Base-by-base conservation (phyloP, 37 sponge, comb jelly and placozoan genomes). In the Chondrilla cf. caribensis region DNA sequence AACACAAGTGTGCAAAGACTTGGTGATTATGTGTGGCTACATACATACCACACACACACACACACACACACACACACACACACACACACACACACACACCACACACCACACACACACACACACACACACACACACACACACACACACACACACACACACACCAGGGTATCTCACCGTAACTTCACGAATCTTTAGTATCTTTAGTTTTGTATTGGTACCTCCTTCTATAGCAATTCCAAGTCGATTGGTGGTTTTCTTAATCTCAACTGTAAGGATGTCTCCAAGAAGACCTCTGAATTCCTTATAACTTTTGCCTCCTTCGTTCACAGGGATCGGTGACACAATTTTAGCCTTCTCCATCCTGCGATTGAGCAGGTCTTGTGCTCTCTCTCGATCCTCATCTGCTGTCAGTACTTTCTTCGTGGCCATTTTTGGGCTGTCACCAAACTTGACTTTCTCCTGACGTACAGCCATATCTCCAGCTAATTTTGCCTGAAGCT, bases 171-270 rank as follows among this genome's bases (percentile, higher is more conserved):
- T 89, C 33, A 93, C 94, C 15, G 82, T 80, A 28, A 95, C 89
- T 55, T 91, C 88, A 71, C 87, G 58, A 33, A 95, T 83, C 25
- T 81, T 82, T 57, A 95, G 85, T 14, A 82, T 90, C 75, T 88
- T 90, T 25, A 92, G 89, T 33, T 92, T 95, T 8, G 96, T 92
- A 71, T 90, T 88, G 40, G 89, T 81, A 22, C 96, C 96, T 26
- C 96, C 96, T 37, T 90, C 89, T 31, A 95, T 88, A 24, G 93
- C 93, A 84, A 95, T 95, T 4, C 96, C 96, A 47, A 95, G 87
- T 43, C 82, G 87, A 60, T 83, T 84, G 58, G 71, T 70, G 55
- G 84, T 83, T 64, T 95, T 95, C 24, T 42, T 84, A 9, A 95
- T 88, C 11, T 58, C 82, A 24, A 95, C 59, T 5, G 76, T 85